phyloP scores from a whole-genome alignment of 2,113 vertebrate species.

The Aspiorhynchus laticeps region DNA sequence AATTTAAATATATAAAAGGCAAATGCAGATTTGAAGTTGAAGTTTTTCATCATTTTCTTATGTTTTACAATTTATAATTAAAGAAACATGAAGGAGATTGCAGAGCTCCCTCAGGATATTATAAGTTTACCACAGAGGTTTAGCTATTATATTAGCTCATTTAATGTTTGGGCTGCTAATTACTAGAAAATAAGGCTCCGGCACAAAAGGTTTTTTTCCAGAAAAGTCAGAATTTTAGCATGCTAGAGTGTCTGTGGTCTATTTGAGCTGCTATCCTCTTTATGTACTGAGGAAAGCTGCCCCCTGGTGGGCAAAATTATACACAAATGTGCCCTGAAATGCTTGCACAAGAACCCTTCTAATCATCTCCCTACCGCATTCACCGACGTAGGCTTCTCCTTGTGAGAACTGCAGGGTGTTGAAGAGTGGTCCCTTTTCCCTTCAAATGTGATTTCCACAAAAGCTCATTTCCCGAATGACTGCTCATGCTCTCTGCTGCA shows the following conservation, averaged over 20 bases:
- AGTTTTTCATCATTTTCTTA: neutral
- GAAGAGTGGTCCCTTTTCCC: slow-evolving; percentile 47
- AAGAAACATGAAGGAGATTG: slow-evolving; percentile 2
- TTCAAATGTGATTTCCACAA: slow-evolving; percentile 59
- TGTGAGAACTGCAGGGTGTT: slow-evolving; percentile 33
- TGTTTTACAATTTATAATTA: neutral
- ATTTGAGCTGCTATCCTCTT: slow-evolving; percentile 9
- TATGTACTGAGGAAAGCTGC: slow-evolving; percentile 64
- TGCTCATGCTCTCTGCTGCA: slow-evolving; percentile 51
- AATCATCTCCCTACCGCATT: slow-evolving; percentile 44
- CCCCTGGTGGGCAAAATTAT: slow-evolving; percentile 70
- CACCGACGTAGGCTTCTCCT: slow-evolving; percentile 32
- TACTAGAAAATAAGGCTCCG: neutral
- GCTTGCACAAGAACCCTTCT: slow-evolving; percentile 46
- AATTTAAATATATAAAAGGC: neutral
- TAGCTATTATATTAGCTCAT: neutral
- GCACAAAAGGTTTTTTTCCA: neutral
- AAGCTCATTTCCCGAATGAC: slow-evolving; percentile 70
- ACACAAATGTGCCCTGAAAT: slow-evolving; percentile 40
- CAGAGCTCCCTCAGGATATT: slow-evolving; percentile 4
- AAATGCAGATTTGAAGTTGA: slow-evolving; percentile 3
- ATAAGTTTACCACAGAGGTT: neutral
- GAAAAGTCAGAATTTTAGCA: neutral
- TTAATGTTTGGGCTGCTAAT: slow-evolving; percentile 20
- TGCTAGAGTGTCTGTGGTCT: neutral